Evolutionary conservation across 2,888 invertebrate species (phyloP).

Genomic region (Tuta absoluta): DNA sequence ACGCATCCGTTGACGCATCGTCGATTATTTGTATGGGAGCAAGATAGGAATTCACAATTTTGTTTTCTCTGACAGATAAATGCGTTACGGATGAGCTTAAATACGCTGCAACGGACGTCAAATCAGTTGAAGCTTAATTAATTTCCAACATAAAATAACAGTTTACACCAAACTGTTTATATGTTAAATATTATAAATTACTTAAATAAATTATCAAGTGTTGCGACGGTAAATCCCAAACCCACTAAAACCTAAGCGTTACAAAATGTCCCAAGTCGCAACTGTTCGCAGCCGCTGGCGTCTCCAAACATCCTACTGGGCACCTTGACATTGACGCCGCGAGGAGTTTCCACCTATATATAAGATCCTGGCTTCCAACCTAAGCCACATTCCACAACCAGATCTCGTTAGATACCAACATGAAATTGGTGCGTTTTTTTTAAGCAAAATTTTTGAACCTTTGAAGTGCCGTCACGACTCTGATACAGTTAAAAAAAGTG

Average conservation of each 20-base stretch:
- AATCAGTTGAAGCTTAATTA: no score
- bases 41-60: no score
- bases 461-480: conserved; percentile 6
- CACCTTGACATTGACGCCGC: conserved; percentile 15
- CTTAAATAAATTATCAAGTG: no score
- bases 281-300: neutral
- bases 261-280: neutral
- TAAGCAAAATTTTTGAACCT: neutral
- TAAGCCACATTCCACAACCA: conserved; percentile 47
- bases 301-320: conserved; percentile 11
- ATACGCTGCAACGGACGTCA: no score
- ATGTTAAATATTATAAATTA: no score
- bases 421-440: conserved; percentile 62
- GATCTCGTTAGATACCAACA: conserved; percentile 60
- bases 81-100: no score
- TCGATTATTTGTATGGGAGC: no score
- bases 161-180: no score
- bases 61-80: no score
- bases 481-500: conserved; percentile 4
- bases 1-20: no score
- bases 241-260: neutral
- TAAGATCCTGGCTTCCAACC: conserved; percentile 1
- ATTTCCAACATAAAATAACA: no score
- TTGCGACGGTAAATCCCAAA: neutral
- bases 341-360: conserved; percentile 16